Base-by-base conservation (phyloP, 2,888 invertebrate genomes). In the Mactromeris polynyma region DNA sequence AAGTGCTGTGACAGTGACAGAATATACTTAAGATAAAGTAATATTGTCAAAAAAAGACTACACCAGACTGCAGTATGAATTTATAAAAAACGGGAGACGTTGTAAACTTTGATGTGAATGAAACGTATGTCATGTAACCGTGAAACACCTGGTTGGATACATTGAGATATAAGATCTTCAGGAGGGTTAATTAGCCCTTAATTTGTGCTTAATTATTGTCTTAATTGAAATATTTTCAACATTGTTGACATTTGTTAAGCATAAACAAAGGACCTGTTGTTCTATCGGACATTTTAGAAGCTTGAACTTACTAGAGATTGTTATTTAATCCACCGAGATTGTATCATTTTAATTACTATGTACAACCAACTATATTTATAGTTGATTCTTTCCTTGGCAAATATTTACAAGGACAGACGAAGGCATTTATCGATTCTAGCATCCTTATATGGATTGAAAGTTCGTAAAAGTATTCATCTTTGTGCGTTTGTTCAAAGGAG, bases 371-470 rank as follows among this genome's bases (percentile, higher is more conserved):
- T 64, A 26, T 64, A 64, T 26, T 26, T 64, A n/a, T 26, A 64
- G 58, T 64, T 64, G 9, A 58, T 64, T 64, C 9, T 64, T 64
- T 64, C 58, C n/a, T 64, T 3, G 33, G 73, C 36, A 73, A 73
- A 73, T 36, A 73, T 73, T 36, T 69, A 69, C 69, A 69, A 69
- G 83, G 54, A 36, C 77, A 17, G n/a, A 51, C 73, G 26, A 38
- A 78, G 84, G 84, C 84, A 84, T 84, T 78, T 78, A 78, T 84
- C 38, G 78, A 84, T 77, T 84, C 84, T 84, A 84, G 78, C 78
- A 31, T 78, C n/a, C 26, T 26, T 33, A 31, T 33, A 54, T n/a
- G 21, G 42, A 54, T 78, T 51, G 38, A 77, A 84, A 84, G 36
- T 81, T 51, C 33, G 46, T 79, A 79, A 31, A 79, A 38, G 58